phyloP scores from a whole-genome alignment of 2,888 invertebrate genomes.

The Argyresthia goedartella region DNA sequence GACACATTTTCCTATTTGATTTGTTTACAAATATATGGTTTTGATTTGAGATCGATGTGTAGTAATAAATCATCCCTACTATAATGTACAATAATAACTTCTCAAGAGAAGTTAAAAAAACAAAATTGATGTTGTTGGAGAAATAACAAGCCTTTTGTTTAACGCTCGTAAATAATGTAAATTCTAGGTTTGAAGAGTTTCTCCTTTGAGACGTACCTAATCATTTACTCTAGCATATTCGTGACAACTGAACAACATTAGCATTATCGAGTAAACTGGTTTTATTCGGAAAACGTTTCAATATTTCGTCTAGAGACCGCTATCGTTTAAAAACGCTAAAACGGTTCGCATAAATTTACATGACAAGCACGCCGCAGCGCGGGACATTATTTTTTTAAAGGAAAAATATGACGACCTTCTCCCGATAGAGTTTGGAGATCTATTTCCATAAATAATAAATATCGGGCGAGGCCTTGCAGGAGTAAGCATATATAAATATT shows the following conservation, averaged over 20 bases:
- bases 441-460: constrained; percentile 70
- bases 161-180: not conserved
- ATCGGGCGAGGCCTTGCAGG: constrained; percentile 23
- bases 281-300: constrained; percentile 44
- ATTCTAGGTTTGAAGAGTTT: not conserved
- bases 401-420: constrained; percentile 64
- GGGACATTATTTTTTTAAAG: constrained; percentile 62
- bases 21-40: no score
- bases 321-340: constrained; percentile 58
- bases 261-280: constrained; percentile 38
- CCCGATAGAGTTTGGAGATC: constrained; percentile 56
- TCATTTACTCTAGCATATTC: constrained; percentile 32
- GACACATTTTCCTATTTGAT: no score
- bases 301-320: constrained; percentile 59
- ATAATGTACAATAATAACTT: no score
- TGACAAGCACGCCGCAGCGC: constrained; percentile 46
- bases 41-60: no score
- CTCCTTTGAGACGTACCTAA: not conserved
- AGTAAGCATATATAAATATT: not conserved
- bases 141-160: not conserved
- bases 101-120: no score
- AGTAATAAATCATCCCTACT: no score
- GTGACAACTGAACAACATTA: constrained; percentile 42
- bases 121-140: no score
- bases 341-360: constrained; percentile 66